A percentile compares a stretch with the other conserved stretches of the same genome.
These are phyloP conservation scores for Clarias batrachus DNA, from an alignment of 2,113 vertebrate species.

Conservation along the genomic window DNA sequence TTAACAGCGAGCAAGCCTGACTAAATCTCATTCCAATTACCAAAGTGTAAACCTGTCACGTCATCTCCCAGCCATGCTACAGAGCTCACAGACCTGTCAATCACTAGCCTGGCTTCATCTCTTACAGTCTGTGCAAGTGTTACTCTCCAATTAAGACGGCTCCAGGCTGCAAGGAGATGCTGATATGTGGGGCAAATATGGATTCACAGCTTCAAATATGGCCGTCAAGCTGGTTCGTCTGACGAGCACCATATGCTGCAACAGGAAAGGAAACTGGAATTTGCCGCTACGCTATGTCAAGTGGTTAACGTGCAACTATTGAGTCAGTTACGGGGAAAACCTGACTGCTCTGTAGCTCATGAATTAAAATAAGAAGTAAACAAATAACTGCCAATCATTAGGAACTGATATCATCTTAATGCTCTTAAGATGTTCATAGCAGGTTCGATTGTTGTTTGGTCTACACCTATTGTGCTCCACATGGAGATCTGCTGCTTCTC, in stretches of 20 bases:
- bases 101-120: constrained; percentile 36
- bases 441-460: background rate
- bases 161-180: constrained; percentile 38
- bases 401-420: background rate
- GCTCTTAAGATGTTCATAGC: background rate
- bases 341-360: background rate
- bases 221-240: constrained; percentile 38
- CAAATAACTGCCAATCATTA: background rate
- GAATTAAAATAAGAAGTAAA: background rate
- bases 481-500: background rate
- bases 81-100: constrained; percentile 36
- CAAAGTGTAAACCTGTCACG: constrained; percentile 32
- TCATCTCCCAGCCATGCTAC: constrained; percentile 33
- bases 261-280: constrained; percentile 48
- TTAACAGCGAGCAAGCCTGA: constrained; percentile 15
- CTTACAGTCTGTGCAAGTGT: constrained; percentile 41
- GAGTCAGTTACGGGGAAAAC: constrained; percentile 10
- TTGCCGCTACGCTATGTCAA: constrained; percentile 40
- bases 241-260: constrained; percentile 52
- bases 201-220: constrained; percentile 57
- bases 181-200: constrained; percentile 44
- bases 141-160: constrained; percentile 51
- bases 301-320: constrained; percentile 18
- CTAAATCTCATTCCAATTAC: constrained; percentile 29
- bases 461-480: background rate